Conservation (phyloP, 2,797 vertebrate genomes). For the Acanthurus lineatus region DNA sequence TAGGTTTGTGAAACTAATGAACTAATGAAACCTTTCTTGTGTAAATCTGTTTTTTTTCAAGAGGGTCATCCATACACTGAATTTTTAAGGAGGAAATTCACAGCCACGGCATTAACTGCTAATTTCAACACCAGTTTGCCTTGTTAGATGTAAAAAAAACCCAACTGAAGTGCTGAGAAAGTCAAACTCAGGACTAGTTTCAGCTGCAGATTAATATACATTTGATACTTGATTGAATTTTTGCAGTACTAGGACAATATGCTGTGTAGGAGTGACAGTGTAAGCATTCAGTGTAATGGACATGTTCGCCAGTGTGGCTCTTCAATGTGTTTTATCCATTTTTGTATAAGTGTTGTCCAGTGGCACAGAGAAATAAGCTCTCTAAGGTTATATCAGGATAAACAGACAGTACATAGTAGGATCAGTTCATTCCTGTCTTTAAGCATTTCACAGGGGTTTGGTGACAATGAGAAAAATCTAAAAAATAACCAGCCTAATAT, state of each 20-base stretch:
- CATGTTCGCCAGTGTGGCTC: background rate
- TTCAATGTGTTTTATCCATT: background rate
- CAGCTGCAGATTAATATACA: background rate
- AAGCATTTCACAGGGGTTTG: background rate
- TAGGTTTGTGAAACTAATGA: too few relatives aligned
- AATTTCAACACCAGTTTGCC: too few relatives aligned
- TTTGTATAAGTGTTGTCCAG: background rate
- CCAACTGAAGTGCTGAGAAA: too few relatives aligned
- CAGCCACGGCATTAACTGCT: too few relatives aligned
- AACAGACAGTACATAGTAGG: background rate
- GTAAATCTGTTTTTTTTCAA: too few relatives aligned
- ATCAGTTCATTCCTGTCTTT: background rate
- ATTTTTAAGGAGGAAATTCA: too few relatives aligned
- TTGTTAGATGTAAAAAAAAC: too few relatives aligned
- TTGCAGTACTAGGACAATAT: background rate
- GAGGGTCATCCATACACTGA: too few relatives aligned
- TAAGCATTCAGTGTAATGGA: background rate
- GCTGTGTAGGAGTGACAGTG: background rate
- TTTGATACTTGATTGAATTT: background rate
- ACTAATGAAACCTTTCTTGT: too few relatives aligned
- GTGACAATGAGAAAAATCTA: background rate
- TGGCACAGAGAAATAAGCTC: background rate
- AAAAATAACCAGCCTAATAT: background rate
- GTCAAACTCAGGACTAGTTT: slow-evolving; percentile 8
- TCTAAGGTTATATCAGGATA: background rate